phyloP scores from a whole-genome alignment of 2,113 vertebrate genomes.

The Columba livia region DNA sequence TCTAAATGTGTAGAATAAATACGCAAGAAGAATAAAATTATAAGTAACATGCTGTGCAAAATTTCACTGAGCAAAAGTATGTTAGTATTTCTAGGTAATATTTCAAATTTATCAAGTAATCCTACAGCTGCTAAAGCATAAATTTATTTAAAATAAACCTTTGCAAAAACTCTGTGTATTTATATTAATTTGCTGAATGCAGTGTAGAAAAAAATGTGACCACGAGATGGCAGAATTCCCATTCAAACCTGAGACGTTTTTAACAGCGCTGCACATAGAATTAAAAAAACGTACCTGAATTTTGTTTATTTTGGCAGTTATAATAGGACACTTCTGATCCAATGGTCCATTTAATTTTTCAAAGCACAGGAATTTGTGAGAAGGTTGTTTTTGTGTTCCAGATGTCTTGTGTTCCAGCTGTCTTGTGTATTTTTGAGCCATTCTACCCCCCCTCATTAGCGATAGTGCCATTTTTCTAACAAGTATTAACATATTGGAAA shows the following conservation, averaged over 20 bases:
- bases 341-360: conserved; percentile 13
- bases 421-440: not conserved
- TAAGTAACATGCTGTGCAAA: not conserved
- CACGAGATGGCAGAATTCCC: conserved; percentile 78
- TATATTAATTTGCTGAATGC: not conserved
- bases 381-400: rapidly evolving
- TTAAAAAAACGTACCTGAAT: not conserved
- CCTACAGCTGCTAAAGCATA: not conserved
- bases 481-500: not conserved
- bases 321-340: conserved; percentile 13
- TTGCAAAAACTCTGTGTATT: not conserved
- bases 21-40: not conserved
- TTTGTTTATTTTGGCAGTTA: conserved; percentile 7
- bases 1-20: not conserved
- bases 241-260: conserved; percentile 43
- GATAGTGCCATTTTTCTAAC: not conserved
- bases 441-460: not conserved
- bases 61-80: not conserved
- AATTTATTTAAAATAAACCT: not conserved
- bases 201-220: not conserved
- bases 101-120: not conserved
- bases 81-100: not conserved
- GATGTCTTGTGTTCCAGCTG: not conserved
- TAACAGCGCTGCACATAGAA: rapidly evolving
- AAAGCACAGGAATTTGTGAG: not conserved